A percentile compares a stretch with the other conserved stretches of the same genome.
phyloP scores from a whole-genome alignment of 2,888 invertebrate species.

The Nemotelus nigrinus region DNA sequence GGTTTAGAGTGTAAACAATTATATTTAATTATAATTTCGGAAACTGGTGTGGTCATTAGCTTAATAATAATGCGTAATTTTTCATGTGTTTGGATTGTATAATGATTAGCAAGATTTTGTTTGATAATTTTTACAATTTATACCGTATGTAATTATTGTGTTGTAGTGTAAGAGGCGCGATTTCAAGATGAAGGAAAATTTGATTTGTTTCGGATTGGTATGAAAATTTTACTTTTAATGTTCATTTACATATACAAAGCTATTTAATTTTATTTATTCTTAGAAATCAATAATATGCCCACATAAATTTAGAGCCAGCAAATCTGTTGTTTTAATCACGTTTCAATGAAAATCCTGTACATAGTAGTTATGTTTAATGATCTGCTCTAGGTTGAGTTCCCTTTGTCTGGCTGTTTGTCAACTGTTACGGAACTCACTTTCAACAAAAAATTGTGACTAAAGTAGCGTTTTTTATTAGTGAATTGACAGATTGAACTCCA shows the following conservation, averaged over 20 bases:
- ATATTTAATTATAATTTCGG: neutral
- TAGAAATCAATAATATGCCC: too few species aligned
- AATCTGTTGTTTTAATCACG: too few species aligned
- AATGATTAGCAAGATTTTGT: neutral
- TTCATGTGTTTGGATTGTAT: neutral
- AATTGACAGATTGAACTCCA: too few species aligned
- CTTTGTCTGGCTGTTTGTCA: too few species aligned
- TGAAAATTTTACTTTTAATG: neutral
- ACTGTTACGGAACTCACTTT: too few species aligned
- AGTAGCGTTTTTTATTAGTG: too few species aligned
- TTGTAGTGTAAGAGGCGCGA: constrained; percentile 14
- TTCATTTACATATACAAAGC: constrained; percentile 43
- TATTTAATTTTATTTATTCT: too few species aligned
- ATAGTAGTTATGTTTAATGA: too few species aligned
- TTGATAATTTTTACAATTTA: neutral
- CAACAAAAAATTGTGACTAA: too few species aligned
- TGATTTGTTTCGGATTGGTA: neutral
- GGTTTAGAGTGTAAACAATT: neutral
- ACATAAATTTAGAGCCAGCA: too few species aligned
- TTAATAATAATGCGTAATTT: neutral
- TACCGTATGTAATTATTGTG: neutral
- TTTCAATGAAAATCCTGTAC: too few species aligned
- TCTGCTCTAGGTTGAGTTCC: too few species aligned
- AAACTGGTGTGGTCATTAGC: neutral
- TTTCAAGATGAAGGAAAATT: constrained; percentile 41